phyloP scores from a whole-genome alignment of 2,113 vertebrate species.

The Gobiocypris rarus region DNA sequence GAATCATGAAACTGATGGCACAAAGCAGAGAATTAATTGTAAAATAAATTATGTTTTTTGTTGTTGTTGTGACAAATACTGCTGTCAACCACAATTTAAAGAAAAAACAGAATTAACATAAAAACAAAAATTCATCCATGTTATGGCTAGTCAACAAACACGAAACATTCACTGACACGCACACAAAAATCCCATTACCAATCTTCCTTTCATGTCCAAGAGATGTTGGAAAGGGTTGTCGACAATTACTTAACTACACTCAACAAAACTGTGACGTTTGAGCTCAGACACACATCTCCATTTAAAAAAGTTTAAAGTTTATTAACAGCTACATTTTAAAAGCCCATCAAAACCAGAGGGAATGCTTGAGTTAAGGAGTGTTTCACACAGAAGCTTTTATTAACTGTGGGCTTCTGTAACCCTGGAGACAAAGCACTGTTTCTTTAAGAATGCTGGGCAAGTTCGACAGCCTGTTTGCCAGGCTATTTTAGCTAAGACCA shows the following conservation, averaged over 20 bases:
- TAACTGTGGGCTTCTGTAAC: conserved; percentile 15
- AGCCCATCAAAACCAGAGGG: background rate
- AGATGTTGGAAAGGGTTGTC: conserved; percentile 47
- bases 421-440: conserved; percentile 30
- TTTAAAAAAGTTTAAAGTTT: background rate
- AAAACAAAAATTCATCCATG: background rate
- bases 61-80: background rate
- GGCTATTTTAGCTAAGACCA: conserved; percentile 37
- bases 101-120: background rate
- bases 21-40: background rate
- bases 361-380: conserved; percentile 8
- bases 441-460: conserved; percentile 33
- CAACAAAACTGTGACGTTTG: conserved; percentile 22
- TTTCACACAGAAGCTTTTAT: conserved; percentile 20
- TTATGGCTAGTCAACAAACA: conserved; percentile 35
- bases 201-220: conserved; percentile 32
- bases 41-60: conserved; percentile 26
- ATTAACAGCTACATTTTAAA: conserved; percentile 22
- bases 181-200: conserved; percentile 6
- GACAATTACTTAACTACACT: conserved; percentile 48
- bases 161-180: background rate
- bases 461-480: conserved; percentile 38
- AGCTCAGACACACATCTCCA: conserved; percentile 7
- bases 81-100: background rate
- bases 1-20: background rate